phyloP scores from a whole-genome alignment of 1,140 invertebrate species.

The Drosophila ironensis region DNA sequence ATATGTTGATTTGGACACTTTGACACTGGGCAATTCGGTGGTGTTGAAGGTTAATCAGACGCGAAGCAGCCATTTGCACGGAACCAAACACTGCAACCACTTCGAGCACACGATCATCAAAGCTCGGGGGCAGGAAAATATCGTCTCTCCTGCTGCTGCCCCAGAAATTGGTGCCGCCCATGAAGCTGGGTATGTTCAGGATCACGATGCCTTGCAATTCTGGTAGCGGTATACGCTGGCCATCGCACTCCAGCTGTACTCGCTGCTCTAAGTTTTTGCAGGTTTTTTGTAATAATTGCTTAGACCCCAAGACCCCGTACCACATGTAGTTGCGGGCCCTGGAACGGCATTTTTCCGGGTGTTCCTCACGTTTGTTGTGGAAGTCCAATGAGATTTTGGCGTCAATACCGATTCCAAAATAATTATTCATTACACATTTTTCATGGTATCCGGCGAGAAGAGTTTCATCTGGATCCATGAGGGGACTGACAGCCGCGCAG shows the following conservation, averaged over 20 bases:
- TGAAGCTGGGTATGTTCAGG: constrained; percentile 98
- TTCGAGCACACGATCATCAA: constrained; percentile 96
- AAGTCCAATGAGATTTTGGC: constrained; percentile 99
- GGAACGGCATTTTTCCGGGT: constrained; percentile 97
- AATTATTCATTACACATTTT: constrained; percentile 99
- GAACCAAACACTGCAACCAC: constrained; percentile 98
- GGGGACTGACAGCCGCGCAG: constrained; percentile 95
- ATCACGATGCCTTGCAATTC: constrained; percentile 98
- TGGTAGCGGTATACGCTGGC: constrained; percentile 94
- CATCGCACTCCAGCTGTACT: constrained; percentile 96
- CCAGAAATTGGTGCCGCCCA: constrained; percentile 99
- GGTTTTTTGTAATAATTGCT: constrained; percentile 94
- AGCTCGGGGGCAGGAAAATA: constrained; percentile 92
- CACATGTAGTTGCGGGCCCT: constrained; percentile 98
- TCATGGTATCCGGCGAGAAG: constrained; percentile 95
- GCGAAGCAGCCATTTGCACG: constrained; percentile 97
- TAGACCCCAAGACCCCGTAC: constrained; percentile 97
- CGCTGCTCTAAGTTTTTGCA: constrained; percentile 98
- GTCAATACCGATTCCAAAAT: constrained; percentile 99
- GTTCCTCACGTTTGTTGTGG: constrained; percentile 98
- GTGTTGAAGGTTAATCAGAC: constrained; percentile 96
- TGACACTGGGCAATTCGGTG: constrained; percentile 98
- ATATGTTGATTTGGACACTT: constrained; percentile 96
- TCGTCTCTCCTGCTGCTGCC: constrained; percentile 94
- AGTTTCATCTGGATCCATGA: constrained; percentile 96